Evolutionary conservation across 1,140 invertebrate species (phyloP).

Genomic region (Helicoverpa armigera): DNA sequence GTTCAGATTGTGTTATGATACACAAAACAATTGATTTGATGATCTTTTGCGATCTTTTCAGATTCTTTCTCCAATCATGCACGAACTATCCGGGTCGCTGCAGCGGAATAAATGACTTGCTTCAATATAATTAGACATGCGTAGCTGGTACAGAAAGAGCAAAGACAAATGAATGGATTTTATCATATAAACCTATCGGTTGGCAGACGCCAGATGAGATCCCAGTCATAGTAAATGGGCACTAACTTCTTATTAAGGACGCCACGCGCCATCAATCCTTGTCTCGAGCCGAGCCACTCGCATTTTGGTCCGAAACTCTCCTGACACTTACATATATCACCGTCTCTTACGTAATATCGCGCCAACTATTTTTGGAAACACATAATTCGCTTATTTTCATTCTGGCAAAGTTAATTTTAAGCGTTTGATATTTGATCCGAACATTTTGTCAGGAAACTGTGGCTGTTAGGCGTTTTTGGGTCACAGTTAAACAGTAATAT

Average conservation of each 20-base stretch:
- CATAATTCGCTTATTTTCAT: constrained; percentile 49
- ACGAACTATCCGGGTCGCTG: not conserved
- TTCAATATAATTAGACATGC: constrained; percentile 24
- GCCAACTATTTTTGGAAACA: constrained; percentile 27
- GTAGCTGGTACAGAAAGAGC: not conserved
- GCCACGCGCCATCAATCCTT: constrained; percentile 39
- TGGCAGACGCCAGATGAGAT: constrained; percentile 30
- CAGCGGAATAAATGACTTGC: not conserved
- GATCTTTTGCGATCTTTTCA: not conserved
- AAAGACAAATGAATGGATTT: constrained; percentile 29
- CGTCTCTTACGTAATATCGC: constrained; percentile 44
- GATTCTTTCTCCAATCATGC: not conserved
- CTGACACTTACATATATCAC: constrained; percentile 36
- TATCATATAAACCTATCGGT: constrained; percentile 20
- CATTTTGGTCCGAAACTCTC: constrained; percentile 40
- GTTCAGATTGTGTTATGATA: not conserved
- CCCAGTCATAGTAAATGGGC: constrained; percentile 32
- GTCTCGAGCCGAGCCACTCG: constrained; percentile 2
- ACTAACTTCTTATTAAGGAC: constrained; percentile 45
- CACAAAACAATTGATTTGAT: not conserved
- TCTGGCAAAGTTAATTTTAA: constrained; percentile 34
- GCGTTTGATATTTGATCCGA: constrained; percentile 44
- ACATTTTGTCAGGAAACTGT: constrained; percentile 2
- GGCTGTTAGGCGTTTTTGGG: constrained; percentile 13
- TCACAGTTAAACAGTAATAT: constrained; percentile 3